Evolutionary conservation across 2,113 vertebrate genomes (phyloP).

Genomic region (Pheucticus melanocephalus): DNA sequence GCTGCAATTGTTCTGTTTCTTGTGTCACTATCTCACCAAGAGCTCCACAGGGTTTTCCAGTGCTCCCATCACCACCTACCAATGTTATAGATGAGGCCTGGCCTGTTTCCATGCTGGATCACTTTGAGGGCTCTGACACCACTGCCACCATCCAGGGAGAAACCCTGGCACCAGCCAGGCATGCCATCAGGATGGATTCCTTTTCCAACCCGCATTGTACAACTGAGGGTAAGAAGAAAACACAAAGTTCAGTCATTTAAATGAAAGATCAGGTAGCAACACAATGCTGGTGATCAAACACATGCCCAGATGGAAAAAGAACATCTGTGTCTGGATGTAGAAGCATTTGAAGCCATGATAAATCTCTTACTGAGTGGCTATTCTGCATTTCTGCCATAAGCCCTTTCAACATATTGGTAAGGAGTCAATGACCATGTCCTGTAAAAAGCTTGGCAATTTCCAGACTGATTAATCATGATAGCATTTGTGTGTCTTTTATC

Average conservation of each 20-base stretch:
- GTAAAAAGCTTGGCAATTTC: neutral
- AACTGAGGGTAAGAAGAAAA: constrained; percentile 72
- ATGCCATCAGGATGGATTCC: constrained; percentile 93
- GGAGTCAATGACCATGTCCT: neutral
- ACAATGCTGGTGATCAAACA: neutral
- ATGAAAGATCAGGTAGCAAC: neutral
- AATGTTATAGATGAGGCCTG: constrained; percentile 97
- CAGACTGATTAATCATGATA: neutral
- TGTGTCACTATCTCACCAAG: neutral
- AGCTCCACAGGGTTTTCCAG: neutral
- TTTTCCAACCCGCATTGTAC: constrained; percentile 94
- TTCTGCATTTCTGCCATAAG: neutral
- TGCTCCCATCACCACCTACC: constrained; percentile 67
- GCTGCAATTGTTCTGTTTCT: neutral
- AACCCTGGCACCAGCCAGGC: constrained; percentile 97
- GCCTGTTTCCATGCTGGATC: constrained; percentile 92
- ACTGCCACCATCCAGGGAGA: constrained; percentile 94
- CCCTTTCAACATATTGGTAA: neutral
- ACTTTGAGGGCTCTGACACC: constrained; percentile 95
- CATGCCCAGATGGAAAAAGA: neutral
- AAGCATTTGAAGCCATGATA: neutral
- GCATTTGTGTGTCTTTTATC: neutral
- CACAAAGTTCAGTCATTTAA: neutral
- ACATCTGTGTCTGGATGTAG: neutral
- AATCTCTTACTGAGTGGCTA: neutral